A percentile compares a stretch with the other conserved stretches of the same genome.
These are phyloP conservation scores for Nycticryphes semicollaris DNA, from an alignment of 2,113 vertebrate genomes.

Conservation along the genomic window DNA sequence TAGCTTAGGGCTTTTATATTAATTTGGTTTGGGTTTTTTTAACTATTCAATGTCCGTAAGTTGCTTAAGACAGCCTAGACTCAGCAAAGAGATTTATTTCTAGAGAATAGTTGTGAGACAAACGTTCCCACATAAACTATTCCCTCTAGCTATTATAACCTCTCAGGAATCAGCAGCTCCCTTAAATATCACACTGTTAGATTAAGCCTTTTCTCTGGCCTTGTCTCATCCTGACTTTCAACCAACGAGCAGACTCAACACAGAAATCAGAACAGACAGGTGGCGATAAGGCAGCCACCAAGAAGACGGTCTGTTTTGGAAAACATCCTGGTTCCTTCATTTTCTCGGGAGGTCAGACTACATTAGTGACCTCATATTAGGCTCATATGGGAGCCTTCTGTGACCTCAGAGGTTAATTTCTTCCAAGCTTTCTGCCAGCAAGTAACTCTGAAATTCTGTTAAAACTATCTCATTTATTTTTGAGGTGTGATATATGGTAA, in stretches of 20 bases:
- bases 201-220: neutral
- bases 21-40: neutral
- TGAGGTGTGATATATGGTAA: neutral
- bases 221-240: neutral
- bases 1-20: neutral
- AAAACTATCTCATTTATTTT: neutral
- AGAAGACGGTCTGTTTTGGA: neutral
- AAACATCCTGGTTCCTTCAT: neutral
- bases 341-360: neutral
- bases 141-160: neutral
- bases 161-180: neutral
- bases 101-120: neutral
- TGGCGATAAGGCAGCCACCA: neutral
- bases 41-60: neutral
- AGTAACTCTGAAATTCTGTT: neutral
- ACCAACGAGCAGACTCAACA: neutral
- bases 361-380: neutral
- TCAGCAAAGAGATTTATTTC: neutral
- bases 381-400: neutral
- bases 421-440: neutral
- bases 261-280: neutral
- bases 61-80: neutral
- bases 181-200: neutral
- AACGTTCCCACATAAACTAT: neutral
- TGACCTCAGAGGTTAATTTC: neutral